A percentile compares a stretch with the other conserved stretches of the same genome.
Evolutionary conservation across 2,888 invertebrate species (phyloP).

Genomic region (Dorcus parallelipipedus): DNA sequence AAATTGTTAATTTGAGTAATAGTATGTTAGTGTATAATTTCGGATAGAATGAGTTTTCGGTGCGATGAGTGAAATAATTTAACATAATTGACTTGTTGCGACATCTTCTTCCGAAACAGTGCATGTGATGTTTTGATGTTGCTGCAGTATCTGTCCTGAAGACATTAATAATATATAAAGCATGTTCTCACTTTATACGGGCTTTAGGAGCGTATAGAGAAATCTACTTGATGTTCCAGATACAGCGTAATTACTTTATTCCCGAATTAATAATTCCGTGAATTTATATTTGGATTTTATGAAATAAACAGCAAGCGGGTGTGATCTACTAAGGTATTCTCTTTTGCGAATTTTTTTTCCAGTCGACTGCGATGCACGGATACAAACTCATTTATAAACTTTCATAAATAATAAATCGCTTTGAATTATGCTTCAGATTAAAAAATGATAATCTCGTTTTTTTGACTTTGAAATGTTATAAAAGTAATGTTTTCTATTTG

Average conservation of each 20-base stretch:
- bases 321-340: slow-evolving; percentile 40
- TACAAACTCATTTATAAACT: slow-evolving; percentile 18
- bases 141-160: slow-evolving; percentile 8
- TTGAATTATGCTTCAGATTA: slow-evolving; percentile 5
- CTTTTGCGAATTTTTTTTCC: slow-evolving; percentile 18
- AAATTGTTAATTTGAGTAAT: no score
- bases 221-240: slow-evolving; percentile 1
- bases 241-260: slow-evolving; percentile 37
- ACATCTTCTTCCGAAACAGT: slow-evolving; percentile 26
- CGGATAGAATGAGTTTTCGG: no score
- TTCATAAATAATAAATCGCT: slow-evolving; percentile 22
- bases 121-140: slow-evolving; percentile 32
- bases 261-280: slow-evolving; percentile 39
- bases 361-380: not conserved
- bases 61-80: no score
- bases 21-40: no score
- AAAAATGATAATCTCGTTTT: slow-evolving; percentile 4
- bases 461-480: not conserved
- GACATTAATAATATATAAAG: not conserved
- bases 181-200: slow-evolving; percentile 6
- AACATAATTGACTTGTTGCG: not conserved
- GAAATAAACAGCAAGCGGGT: slow-evolving; percentile 39
- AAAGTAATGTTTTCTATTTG: not conserved
- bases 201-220: slow-evolving; percentile 4
- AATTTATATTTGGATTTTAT: slow-evolving; percentile 40